Evolutionary conservation across 2,888 invertebrate species (phyloP), one percentile per base, ranked within the genome.

Genomic region (Platycheirus albimanus): DNA sequence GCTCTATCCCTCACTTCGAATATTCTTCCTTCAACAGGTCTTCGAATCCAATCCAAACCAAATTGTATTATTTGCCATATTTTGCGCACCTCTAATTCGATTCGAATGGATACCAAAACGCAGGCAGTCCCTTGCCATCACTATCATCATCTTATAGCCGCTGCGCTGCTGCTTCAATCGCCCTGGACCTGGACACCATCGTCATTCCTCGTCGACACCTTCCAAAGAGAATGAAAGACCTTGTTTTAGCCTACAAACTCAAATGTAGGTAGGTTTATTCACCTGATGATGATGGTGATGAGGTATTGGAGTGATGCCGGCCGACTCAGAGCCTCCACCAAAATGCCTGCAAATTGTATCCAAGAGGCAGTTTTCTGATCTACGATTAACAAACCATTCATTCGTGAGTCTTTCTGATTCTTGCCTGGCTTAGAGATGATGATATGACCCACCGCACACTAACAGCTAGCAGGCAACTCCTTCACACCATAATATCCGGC

Each of bases 21-120:
- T 38, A 38, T 17, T 38, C 36, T 56, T n/a, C n/a, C n/a, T n/a
- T 38, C 56, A 41, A 58, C 56, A 58, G 33, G 56, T 24, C 38
- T 41, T 58, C 56, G 41, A 41, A 58, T 58, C 24, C 38, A 58
- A 58, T 51, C 69, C 52, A 8, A 69, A 45, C 61, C 47, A 78
- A 78, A 78, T 72, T 78, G 69, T 63, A 78, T 78, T 78, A 83
- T 78, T 83, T 78, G 72, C 83, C 67, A 63, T 77, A 83, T 69
- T 83, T 78, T 83, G 83, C 72, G 72, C 83, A 78, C 78, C 78
- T 83, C 78, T 83, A 83, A 83, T 83, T 83, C 72, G 83, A 83
- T 78, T 83, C 78, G 67, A 83, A 78, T 83, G 83, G 74, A 83
- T 78, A 70, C 76, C 64, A 70, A 77, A 69, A 75, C 72, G 69